Percentiles rank a stretch among this genome's conserved stretches.
These are phyloP conservation scores for Elymnias hypermnestra DNA, from an alignment of 1,140 invertebrate species.

Conservation along the genomic window DNA sequence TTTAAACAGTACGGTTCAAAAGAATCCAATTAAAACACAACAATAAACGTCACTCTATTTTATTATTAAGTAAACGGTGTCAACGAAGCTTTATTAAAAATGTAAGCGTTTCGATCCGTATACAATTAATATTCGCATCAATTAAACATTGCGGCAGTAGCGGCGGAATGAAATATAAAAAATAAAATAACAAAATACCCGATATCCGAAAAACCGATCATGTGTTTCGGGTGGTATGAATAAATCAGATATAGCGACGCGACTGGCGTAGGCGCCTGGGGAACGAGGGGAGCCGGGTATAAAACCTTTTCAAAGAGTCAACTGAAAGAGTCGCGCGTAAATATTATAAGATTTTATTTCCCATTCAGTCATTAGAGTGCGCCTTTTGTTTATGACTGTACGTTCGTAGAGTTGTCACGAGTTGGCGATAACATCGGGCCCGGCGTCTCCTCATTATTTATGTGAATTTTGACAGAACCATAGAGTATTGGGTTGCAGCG, in stretches of 20 bases:
- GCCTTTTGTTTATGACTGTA: slow-evolving; percentile 60
- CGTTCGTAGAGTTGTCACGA: slow-evolving; percentile 55
- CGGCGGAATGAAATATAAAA: slow-evolving; percentile 23
- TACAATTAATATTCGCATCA: slow-evolving; percentile 36
- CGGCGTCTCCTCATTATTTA: slow-evolving; percentile 61
- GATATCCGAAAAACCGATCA: slow-evolving; percentile 62
- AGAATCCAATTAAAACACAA: no score
- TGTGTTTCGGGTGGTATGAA: slow-evolving; percentile 68
- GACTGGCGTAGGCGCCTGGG: slow-evolving; percentile 52
- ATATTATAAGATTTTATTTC: slow-evolving; percentile 61
- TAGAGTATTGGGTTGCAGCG: slow-evolving; percentile 40
- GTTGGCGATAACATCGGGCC: slow-evolving; percentile 54
- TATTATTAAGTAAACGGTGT: slow-evolving; percentile 13
- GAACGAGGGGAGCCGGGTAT: slow-evolving; percentile 47
- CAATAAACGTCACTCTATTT: slow-evolving; percentile 3
- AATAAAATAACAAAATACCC: slow-evolving; percentile 45
- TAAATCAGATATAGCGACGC: slow-evolving; percentile 67
- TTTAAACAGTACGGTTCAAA: no score
- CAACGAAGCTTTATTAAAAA: slow-evolving; percentile 26
- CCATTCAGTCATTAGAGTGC: slow-evolving; percentile 65
- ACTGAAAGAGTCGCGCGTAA: slow-evolving; percentile 63
- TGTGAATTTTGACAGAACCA: slow-evolving; percentile 67
- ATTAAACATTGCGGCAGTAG: slow-evolving; percentile 38
- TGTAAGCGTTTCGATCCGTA: slow-evolving; percentile 24
- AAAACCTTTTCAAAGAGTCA: slow-evolving; percentile 63